A percentile compares a stretch with the other conserved stretches of the same genome.
phyloP scores from a whole-genome alignment of 2,113 vertebrate genomes.

The Leptodactylus fuscus region DNA sequence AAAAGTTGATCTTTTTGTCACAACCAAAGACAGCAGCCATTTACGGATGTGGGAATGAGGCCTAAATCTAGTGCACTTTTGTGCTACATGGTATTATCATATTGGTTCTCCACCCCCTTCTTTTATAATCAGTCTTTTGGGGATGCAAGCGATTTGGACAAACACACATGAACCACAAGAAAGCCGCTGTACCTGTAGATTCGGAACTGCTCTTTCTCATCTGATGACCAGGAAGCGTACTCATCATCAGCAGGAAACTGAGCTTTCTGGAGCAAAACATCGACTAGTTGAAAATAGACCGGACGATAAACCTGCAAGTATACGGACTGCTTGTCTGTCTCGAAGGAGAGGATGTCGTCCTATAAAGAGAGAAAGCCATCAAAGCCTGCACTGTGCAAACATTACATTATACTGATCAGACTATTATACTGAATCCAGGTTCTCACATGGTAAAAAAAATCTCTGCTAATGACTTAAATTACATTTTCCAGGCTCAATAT shows the following conservation, averaged over 20 bases:
- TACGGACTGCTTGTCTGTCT: slow-evolving; percentile 90
- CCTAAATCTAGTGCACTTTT: no score
- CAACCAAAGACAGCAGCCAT: no score
- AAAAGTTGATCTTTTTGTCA: no score
- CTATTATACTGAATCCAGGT: background rate
- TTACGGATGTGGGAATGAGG: no score
- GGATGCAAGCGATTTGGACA: no score
- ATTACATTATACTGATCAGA: background rate
- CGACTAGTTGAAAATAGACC: slow-evolving; percentile 97
- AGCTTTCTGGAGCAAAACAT: slow-evolving; percentile 96
- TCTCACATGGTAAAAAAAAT: background rate
- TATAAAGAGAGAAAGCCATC: slow-evolving; percentile 62
- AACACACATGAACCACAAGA: no score
- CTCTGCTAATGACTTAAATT: no score
- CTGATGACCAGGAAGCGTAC: slow-evolving; percentile 94
- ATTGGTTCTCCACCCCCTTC: no score
- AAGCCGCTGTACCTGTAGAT: slow-evolving; percentile 97
- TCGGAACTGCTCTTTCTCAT: slow-evolving; percentile 98
- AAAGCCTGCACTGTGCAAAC: background rate
- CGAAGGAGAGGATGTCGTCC: slow-evolving; percentile 98
- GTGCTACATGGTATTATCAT: no score
- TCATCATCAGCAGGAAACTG: slow-evolving; percentile 96
- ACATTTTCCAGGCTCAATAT: no score
- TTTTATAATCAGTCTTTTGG: no score
- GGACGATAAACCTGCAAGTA: slow-evolving; percentile 98